Conservation (phyloP, 2,113 vertebrate species). For the Macroglossus sobrinus region DNA sequence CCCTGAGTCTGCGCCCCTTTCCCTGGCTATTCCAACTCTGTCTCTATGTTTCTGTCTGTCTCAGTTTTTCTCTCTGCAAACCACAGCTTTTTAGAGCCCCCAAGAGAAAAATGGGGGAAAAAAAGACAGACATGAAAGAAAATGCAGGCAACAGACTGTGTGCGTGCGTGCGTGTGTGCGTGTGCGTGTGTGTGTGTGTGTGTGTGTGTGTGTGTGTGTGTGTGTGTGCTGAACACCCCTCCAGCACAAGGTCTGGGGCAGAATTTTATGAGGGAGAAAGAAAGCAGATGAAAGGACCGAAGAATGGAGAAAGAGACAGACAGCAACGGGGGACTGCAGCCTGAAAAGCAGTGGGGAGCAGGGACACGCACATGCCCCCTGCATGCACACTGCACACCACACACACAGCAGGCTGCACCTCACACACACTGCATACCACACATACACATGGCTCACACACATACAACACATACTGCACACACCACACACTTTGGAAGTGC, state of each 20-base stretch:
- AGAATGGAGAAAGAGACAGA: neutral
- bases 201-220: neutral
- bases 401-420: neutral
- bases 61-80: neutral
- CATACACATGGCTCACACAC: neutral
- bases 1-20: neutral
- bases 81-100: neutral
- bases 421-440: neutral
- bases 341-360: neutral
- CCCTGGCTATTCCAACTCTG: neutral
- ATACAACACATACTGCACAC: neutral
- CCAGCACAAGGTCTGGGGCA: neutral
- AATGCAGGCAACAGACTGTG: neutral
- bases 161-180: neutral
- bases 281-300: neutral
- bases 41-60: neutral
- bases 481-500: neutral
- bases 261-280: neutral
- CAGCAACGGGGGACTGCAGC: rapidly evolving
- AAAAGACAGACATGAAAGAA: neutral
- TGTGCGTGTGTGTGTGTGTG: rapidly evolving
- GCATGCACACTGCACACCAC: rapidly evolving
- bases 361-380: rapidly evolving
- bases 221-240: rapidly evolving
- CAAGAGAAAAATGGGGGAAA: neutral